Evolutionary conservation across 2,113 vertebrate genomes (phyloP).

Genomic region (Pipra filicauda): DNA sequence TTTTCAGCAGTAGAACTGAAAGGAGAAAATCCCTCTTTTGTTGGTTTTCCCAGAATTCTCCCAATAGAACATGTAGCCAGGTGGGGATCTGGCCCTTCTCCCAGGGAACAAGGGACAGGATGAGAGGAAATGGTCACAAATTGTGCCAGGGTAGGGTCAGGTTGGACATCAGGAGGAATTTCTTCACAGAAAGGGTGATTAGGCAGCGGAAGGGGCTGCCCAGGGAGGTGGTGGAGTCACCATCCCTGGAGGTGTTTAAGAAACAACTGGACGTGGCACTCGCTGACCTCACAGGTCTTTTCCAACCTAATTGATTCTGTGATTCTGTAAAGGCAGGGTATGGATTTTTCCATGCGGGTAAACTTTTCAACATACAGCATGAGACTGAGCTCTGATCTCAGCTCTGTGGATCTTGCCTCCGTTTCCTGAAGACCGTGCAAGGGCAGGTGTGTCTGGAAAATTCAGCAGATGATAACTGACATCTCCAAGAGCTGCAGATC

Average conservation of each 20-base stretch:
- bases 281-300: background rate
- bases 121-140: background rate
- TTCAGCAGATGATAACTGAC: background rate
- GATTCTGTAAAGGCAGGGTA: background rate
- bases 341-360: background rate
- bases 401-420: background rate
- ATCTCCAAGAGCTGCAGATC: background rate
- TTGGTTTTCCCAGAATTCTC: background rate
- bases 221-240: background rate
- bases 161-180: background rate
- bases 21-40: background rate
- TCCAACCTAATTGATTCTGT: background rate
- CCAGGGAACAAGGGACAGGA: background rate
- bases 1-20: background rate
- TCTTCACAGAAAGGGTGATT: background rate
- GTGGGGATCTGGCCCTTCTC: rapidly evolving
- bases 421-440: background rate
- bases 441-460: background rate
- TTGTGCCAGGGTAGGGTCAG: background rate
- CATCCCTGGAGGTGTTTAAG: background rate
- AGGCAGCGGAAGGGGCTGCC: background rate
- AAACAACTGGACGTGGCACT: background rate
- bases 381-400: background rate
- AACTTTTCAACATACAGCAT: background rate
- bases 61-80: too few relatives aligned